Evolutionary conservation across 2,888 invertebrate species (phyloP), one percentile per base, ranked within the genome.

Genomic region (Sicus ferrugineus): DNA sequence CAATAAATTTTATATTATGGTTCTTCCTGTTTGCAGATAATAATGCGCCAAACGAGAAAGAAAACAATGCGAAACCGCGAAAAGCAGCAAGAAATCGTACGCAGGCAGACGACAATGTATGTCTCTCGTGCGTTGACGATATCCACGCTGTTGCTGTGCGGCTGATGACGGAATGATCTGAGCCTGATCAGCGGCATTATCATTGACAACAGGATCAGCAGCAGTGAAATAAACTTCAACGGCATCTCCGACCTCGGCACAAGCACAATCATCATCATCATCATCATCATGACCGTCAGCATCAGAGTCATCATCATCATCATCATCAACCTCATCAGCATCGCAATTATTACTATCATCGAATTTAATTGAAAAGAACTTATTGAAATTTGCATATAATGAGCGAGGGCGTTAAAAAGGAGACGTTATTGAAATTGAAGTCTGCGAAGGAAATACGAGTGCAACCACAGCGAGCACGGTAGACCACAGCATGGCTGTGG

Each of bases 371-470:
- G 68, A 69, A 69, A 69, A 63, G 30, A 67, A 34, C 61, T 61
- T 81, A 80, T 81, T 81, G 80, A 81, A 80, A 81, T 81, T 81
- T 82, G 81, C 81, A 81, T 82, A 81, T 79, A 80, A 78, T 81
- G 79, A 68, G 68, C 59, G 68, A 69, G 68, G 68, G 68, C 68
- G 68, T 69, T 63, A 50, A 65, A 61, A 52, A 42, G 42, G 28
- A 54, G 48, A 48, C 46, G 68, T 62, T 68, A 62, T 61, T 50
- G 61, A 62, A 54, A 68, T 68, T 59, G 56, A 56, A 66, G 38
- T 23, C 19, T 42, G 56, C 48, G 14, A 61, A 11, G 38, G 42
- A 50, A 21, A 61, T 9, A 34, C 19, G 1, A 1, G 9, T 11
- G 23, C 26, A 23, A 28, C 42, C 23, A 54, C 21, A 54, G 54